phyloP scores from a whole-genome alignment of 2,888 invertebrate species.

The Erebia ligea region DNA sequence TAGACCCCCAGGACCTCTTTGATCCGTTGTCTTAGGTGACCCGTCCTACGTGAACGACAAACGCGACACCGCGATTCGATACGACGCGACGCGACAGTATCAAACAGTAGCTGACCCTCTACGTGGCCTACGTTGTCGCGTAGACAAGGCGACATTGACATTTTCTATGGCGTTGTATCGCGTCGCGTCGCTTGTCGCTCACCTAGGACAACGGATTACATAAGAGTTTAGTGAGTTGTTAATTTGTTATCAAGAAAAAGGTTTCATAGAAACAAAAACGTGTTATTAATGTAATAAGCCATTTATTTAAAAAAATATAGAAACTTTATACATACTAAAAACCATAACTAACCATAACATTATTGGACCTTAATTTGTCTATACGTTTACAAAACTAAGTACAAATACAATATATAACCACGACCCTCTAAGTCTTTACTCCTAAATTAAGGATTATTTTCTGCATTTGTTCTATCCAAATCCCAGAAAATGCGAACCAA shows the following conservation, averaged over 20 bases:
- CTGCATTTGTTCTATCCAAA: background rate
- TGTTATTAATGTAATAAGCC: conserved; percentile 45
- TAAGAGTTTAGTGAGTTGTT: too few species aligned
- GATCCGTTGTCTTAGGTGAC: too few species aligned
- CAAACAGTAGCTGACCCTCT: too few species aligned
- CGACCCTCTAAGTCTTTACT: conserved; percentile 40
- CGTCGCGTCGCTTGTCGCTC: too few species aligned
- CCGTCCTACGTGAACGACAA: too few species aligned
- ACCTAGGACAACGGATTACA: too few species aligned
- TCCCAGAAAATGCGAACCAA: background rate
- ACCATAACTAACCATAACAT: conserved; percentile 46
- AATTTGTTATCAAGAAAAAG: background rate
- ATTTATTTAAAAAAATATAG: conserved; percentile 61
- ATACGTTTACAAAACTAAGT: conserved; percentile 45
- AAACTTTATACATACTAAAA: conserved; percentile 51
- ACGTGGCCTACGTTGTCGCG: too few species aligned
- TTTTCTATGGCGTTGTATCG: too few species aligned
- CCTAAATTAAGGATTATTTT: conserved; percentile 5
- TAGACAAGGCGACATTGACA: too few species aligned
- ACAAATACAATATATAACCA: conserved; percentile 42
- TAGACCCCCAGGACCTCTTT: too few species aligned
- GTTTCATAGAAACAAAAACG: conserved; percentile 23
- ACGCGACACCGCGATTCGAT: too few species aligned
- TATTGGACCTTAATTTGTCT: conserved; percentile 45
- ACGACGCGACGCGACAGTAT: too few species aligned